phyloP scores from a whole-genome alignment of 2,888 invertebrate genomes.

The Pocota personata region DNA sequence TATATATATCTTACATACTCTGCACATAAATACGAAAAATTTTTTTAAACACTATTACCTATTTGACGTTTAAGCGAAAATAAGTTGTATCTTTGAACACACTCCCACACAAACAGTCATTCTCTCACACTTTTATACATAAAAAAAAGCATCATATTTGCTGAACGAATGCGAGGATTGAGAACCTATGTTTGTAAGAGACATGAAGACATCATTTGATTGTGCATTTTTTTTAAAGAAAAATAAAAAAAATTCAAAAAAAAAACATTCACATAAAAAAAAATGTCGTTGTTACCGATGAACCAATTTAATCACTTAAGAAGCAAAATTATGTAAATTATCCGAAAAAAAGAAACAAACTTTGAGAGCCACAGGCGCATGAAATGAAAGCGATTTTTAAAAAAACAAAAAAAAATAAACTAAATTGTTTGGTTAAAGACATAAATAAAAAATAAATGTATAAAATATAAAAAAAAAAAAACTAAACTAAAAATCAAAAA shows the following conservation, averaged over 20 bases:
- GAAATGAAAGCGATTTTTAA: slow-evolving; percentile 65
- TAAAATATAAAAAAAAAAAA: slow-evolving; percentile 65
- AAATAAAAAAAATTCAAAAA: slow-evolving; percentile 55
- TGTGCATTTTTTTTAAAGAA: slow-evolving; percentile 64
- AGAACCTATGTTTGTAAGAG: slow-evolving; percentile 70
- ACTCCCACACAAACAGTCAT: slow-evolving; percentile 70
- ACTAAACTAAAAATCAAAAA: slow-evolving; percentile 67
- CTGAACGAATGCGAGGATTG: slow-evolving; percentile 73
- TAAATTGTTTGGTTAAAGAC: slow-evolving; percentile 67
- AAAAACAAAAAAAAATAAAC: slow-evolving; percentile 32
- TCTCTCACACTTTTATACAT: slow-evolving; percentile 49
- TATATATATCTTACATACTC: slow-evolving; percentile 35
- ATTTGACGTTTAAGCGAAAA: slow-evolving; percentile 45
- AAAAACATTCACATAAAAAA: slow-evolving; percentile 50
- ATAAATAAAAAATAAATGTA: slow-evolving; percentile 39
- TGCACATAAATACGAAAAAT: slow-evolving; percentile 57
- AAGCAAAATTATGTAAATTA: slow-evolving; percentile 72
- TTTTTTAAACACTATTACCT: slow-evolving; percentile 23
- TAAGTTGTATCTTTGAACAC: slow-evolving; percentile 60
- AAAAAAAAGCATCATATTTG: slow-evolving; percentile 71
- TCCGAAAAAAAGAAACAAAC: slow-evolving; percentile 37
- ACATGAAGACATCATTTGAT: slow-evolving; percentile 71
- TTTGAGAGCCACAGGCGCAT: slow-evolving; percentile 64
- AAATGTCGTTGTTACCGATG: slow-evolving; percentile 66
- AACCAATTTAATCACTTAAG: slow-evolving; percentile 71